phyloP scores from a whole-genome alignment of 2,797 vertebrate species.

The Sebastes hubbsi region DNA sequence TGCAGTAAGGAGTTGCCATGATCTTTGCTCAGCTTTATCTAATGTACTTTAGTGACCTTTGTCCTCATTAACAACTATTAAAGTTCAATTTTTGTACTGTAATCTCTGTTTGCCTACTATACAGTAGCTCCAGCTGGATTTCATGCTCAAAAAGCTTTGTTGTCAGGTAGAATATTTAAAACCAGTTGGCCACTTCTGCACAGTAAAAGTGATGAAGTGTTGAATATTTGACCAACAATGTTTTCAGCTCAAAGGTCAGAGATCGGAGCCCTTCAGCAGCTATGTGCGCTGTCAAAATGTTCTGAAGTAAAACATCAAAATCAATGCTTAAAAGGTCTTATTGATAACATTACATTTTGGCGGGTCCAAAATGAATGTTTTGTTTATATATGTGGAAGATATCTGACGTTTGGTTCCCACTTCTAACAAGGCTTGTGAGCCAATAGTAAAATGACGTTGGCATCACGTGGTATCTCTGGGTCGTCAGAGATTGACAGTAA shows the following conservation, averaged over 20 bases:
- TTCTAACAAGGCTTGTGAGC: too few species aligned
- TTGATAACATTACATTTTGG: too few species aligned
- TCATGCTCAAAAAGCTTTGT: neutral
- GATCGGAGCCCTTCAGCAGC: neutral
- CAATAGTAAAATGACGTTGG: too few species aligned
- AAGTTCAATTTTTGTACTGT: neutral
- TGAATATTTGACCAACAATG: neutral
- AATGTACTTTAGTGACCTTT: neutral
- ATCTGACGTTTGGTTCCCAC: too few species aligned
- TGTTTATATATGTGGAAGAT: too few species aligned
- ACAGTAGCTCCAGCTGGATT: neutral
- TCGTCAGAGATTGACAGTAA: too few species aligned
- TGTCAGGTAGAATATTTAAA: neutral
- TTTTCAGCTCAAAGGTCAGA: neutral
- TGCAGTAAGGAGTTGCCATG: neutral
- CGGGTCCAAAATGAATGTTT: too few species aligned
- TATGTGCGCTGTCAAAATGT: neutral
- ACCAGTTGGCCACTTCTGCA: neutral
- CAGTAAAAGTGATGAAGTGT: neutral
- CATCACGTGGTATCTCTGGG: too few species aligned
- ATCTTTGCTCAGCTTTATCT: neutral
- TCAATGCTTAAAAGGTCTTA: neutral
- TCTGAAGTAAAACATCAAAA: neutral
- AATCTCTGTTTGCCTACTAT: neutral
- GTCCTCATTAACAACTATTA: neutral